Base-by-base conservation (phyloP, 37 sponge, comb jelly and placozoan genomes). In the Theonella swinhoei region DNA sequence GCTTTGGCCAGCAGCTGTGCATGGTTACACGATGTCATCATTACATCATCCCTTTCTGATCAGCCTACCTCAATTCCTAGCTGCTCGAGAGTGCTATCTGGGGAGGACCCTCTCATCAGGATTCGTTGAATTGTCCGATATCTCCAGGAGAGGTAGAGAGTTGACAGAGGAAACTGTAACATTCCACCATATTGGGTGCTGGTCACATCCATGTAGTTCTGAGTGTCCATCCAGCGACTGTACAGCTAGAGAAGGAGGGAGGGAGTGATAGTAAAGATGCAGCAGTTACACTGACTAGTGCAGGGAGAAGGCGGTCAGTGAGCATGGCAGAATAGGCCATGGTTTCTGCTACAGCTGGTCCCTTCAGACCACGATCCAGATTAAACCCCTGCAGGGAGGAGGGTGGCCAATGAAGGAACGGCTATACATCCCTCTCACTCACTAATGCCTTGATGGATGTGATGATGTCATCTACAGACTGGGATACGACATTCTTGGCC, bases 151-250 rank as follows among this genome's bases (percentile, higher is more conserved):
- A 82, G 79, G 39, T 64, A 68, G 58, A 82, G 70, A 1, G 85
- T 35, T 19, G 91, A 65, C 41, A 91, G 26, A 4, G 91, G 91
- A 40, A 91, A 91, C 5, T 39, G 7, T 4, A 86, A 63, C 8
- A 82, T n/a, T 25, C 63, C 69, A 23, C 68, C 67, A 33, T 86
- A 86, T 72, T 42, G 71, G n/a, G 20, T 41, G 38, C 87, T 54
- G 58, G 91, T 91, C 61, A 86, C 28, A 39, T 76, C 73, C 17
- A 80, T 14, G 47, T 85, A 91, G 83, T 91, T 91, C 73, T 91
- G 69, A 65, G 58, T 64, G 29, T 91, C 87, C 60, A 86, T 3
- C 91, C 91, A 91, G 5, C 54, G 78, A n/a, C 42, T 28, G 40
- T 86, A 86, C n/a, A 91, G 69, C 91, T 91, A 72, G 24, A 71